Evolutionary conservation across 2,113 vertebrate genomes (phyloP).

Genomic region (Colaptes auratus): DNA sequence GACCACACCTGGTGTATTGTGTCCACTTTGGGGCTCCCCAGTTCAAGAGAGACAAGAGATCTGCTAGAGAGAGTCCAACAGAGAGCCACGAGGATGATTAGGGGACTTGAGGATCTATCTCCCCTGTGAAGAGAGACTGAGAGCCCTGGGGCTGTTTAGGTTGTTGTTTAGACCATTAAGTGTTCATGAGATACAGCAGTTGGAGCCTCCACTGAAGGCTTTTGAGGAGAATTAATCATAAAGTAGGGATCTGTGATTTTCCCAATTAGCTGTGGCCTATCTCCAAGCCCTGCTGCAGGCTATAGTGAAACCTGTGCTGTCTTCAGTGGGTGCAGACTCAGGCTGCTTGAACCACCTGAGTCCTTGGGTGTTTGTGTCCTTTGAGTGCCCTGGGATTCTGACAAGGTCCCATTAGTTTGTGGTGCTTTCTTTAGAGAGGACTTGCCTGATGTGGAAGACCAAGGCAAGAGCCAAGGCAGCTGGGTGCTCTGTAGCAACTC

Average conservation of each 20-base stretch:
- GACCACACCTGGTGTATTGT: too few relatives aligned
- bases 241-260: background rate
- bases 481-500: too few relatives aligned
- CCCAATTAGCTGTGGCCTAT: background rate
- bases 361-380: background rate
- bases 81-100: too few relatives aligned
- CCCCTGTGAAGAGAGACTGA: too few relatives aligned
- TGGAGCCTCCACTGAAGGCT: background rate
- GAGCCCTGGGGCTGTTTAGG: background rate
- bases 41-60: too few relatives aligned
- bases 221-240: background rate
- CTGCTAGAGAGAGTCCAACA: too few relatives aligned
- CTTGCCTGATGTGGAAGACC: too few relatives aligned
- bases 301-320: background rate
- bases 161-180: background rate
- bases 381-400: background rate
- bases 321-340: background rate
- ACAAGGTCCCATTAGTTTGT: background rate
- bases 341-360: background rate
- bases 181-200: background rate
- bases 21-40: too few relatives aligned
- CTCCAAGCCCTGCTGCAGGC: background rate
- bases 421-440: background rate
- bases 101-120: too few relatives aligned
- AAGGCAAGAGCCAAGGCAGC: too few relatives aligned